phyloP scores from a whole-genome alignment of 2,113 vertebrate species.

The Melanotaenia duboulayi region DNA sequence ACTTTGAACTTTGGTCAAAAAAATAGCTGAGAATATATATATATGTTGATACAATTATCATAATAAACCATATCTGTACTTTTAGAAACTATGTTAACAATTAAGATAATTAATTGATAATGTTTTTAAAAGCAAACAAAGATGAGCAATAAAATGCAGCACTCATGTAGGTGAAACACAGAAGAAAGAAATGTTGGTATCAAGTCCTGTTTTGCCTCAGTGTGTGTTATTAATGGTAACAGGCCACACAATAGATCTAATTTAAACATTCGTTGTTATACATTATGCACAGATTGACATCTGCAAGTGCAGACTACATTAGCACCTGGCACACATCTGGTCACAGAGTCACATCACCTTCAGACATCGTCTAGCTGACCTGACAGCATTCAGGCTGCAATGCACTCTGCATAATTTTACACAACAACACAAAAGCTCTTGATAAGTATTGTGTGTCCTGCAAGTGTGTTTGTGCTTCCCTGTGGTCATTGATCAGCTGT shows the following conservation, averaged over 20 bases:
- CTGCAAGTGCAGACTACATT: constrained; percentile 9
- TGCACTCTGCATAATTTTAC: not conserved
- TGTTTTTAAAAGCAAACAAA: not conserved
- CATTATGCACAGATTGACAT: not conserved
- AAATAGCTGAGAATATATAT: not conserved
- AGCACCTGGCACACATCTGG: constrained; percentile 4
- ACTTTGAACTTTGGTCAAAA: not conserved
- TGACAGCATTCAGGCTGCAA: not conserved
- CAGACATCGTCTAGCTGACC: constrained; percentile 10
- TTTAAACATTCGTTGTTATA: not conserved
- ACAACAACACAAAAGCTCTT: not conserved
- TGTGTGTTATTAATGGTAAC: not conserved
- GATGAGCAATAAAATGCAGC: not conserved
- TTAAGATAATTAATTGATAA: not conserved
- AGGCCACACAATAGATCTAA: not conserved
- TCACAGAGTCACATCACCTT: not conserved
- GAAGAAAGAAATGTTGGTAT: not conserved
- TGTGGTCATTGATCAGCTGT: constrained; percentile 52
- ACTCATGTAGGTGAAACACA: not conserved
- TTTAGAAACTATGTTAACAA: not conserved
- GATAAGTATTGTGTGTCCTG: not conserved
- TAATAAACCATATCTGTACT: not conserved
- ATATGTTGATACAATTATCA: not conserved
- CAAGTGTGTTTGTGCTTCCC: not conserved
- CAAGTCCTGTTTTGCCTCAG: not conserved